Evolutionary conservation across 2,797 vertebrate species (phyloP).

Genomic region (Sardinella longiceps): DNA sequence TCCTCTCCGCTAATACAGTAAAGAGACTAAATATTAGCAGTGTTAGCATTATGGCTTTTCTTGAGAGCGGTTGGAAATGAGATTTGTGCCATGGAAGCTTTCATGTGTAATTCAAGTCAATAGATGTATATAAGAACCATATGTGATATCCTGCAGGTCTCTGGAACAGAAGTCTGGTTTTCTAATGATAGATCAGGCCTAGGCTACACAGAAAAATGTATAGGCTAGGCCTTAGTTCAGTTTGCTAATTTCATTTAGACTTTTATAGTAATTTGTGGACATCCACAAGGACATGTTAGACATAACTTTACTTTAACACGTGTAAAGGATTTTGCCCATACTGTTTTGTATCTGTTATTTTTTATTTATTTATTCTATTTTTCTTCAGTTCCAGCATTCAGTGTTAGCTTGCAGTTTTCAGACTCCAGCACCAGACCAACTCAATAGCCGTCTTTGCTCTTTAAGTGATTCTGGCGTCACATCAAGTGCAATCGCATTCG

Average conservation of each 20-base stretch:
- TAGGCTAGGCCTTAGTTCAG: too few relatives aligned
- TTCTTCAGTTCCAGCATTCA: neutral
- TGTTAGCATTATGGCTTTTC: neutral
- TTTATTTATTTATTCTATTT: too few relatives aligned
- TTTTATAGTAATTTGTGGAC: neutral
- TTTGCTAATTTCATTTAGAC: neutral
- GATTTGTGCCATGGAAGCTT: neutral
- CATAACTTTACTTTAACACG: neutral
- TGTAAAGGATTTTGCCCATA: neutral
- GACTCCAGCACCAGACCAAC: neutral
- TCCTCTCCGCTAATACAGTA: too few relatives aligned
- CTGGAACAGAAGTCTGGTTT: neutral
- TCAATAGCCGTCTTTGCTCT: slow-evolving; percentile 10
- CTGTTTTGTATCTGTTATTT: too few relatives aligned
- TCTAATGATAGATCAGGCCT: neutral
- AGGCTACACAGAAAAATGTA: neutral
- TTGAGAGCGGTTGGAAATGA: neutral
- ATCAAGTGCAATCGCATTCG: slow-evolving; percentile 37
- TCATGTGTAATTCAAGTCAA: neutral
- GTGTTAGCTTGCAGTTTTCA: neutral
- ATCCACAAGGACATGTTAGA: neutral
- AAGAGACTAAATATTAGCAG: neutral
- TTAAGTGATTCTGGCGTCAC: slow-evolving; percentile 31
- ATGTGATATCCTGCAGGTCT: neutral
- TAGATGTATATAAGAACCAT: neutral